These are phyloP conservation scores for Aproaerema taeniolella DNA, from an alignment of 2,888 invertebrate species.

Conservation along the genomic window DNA sequence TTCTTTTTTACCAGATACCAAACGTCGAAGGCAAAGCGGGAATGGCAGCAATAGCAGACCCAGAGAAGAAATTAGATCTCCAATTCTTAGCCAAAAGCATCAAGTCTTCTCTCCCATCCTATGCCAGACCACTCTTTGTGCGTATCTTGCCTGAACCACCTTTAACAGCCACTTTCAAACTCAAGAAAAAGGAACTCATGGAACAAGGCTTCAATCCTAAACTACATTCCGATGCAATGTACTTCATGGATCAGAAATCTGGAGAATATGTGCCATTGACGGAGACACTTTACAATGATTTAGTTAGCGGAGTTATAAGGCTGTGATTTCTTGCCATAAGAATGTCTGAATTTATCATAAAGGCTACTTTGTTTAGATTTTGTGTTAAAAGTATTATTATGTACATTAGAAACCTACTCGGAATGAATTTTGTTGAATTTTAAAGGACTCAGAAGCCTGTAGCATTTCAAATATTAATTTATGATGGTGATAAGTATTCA, in stretches of 20 bases:
- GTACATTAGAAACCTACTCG: too few relatives aligned
- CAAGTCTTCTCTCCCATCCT: conserved; percentile 82
- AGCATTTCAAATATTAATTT: too few relatives aligned
- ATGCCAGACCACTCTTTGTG: conserved; percentile 92
- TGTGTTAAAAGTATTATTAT: too few relatives aligned
- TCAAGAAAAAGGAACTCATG: conserved; percentile 93
- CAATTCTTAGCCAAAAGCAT: conserved; percentile 52
- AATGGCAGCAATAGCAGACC: conserved; percentile 94
- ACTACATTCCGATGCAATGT: conserved; percentile 82
- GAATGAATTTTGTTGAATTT: too few relatives aligned
- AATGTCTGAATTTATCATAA: too few relatives aligned
- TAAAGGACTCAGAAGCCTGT: too few relatives aligned
- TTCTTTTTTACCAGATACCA: conserved; percentile 77
- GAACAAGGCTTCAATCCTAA: conserved; percentile 85
- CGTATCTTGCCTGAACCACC: conserved; percentile 87
- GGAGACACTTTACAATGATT: conserved; percentile 61
- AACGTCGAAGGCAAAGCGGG: conserved; percentile 92
- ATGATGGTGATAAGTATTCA: too few relatives aligned
- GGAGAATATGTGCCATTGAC: conserved; percentile 66
- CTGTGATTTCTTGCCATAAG: too few relatives aligned
- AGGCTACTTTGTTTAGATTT: too few relatives aligned
- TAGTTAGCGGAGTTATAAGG: conserved; percentile 67
- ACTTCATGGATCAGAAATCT: conserved; percentile 73
- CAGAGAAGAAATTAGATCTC: conserved; percentile 80
- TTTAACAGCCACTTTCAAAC: conserved; percentile 91